Evolutionary conservation across 2,797 vertebrate genomes (phyloP).

Genomic region (Setipinna tenuifilis): DNA sequence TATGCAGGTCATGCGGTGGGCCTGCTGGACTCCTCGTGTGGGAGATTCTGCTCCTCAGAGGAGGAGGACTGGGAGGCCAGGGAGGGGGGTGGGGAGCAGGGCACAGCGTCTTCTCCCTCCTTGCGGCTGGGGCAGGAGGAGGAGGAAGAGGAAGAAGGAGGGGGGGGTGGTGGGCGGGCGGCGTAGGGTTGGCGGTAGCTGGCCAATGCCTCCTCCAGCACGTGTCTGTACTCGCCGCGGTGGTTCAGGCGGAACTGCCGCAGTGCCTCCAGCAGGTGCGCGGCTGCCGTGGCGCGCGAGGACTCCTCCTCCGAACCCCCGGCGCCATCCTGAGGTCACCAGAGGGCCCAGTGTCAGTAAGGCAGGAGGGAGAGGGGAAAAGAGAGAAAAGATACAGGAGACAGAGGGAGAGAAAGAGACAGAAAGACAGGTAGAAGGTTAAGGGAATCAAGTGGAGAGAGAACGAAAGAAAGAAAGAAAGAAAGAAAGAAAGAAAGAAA

Average conservation of each 20-base stretch:
- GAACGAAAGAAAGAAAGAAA: not conserved
- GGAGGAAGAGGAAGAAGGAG: not conserved
- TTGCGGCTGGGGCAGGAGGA: not conserved
- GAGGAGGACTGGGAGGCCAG: constrained; percentile 70
- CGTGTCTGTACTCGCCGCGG: constrained; percentile 95
- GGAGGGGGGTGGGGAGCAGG: constrained; percentile 75
- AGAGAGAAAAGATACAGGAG: constrained; percentile 35
- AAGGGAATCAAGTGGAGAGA: constrained; percentile 1
- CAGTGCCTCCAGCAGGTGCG: constrained; percentile 92
- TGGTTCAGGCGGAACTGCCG: constrained; percentile 97
- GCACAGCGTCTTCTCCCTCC: not conserved
- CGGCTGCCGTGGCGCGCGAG: constrained; percentile 84
- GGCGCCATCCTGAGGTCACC: constrained; percentile 79
- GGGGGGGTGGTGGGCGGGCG: constrained; percentile 63
- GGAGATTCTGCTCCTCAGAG: constrained; percentile 61
- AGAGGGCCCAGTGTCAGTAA: constrained; percentile 91
- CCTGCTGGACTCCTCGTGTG: constrained; percentile 57
- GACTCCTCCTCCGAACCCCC: constrained; percentile 71
- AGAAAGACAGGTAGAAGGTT: constrained; percentile 31
- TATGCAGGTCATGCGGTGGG: constrained; percentile 66
- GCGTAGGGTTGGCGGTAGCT: constrained; percentile 83
- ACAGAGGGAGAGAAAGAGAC: constrained; percentile 43
- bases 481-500: not conserved
- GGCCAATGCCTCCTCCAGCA: constrained; percentile 94
- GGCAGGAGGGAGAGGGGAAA: constrained; percentile 35